These are phyloP conservation scores for Spondyliosoma cantharus DNA, from an alignment of 2,797 vertebrate genomes.

Conservation along the genomic window DNA sequence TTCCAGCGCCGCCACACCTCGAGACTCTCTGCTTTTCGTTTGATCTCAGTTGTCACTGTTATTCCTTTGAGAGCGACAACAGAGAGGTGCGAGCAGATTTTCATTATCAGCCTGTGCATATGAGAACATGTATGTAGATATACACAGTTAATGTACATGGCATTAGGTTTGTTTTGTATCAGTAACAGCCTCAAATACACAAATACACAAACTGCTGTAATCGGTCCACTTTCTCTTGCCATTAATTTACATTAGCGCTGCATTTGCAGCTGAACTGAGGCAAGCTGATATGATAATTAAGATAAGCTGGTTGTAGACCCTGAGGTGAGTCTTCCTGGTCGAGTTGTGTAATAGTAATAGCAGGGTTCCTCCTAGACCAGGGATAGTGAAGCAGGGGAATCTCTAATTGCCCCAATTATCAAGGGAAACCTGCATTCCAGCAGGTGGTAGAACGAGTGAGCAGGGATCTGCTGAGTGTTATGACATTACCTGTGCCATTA, in stretches of 20 bases:
- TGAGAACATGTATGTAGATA: constrained; percentile 11
- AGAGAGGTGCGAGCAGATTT: constrained; percentile 9
- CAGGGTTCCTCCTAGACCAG: constrained; percentile 67
- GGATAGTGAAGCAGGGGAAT: constrained; percentile 72
- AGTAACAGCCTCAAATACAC: not conserved
- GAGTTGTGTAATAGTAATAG: constrained; percentile 76
- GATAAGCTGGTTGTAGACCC: constrained; percentile 71
- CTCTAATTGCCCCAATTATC: constrained; percentile 82
- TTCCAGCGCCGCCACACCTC: constrained; percentile 57
- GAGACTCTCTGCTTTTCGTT: constrained; percentile 33
- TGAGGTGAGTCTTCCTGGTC: constrained; percentile 64
- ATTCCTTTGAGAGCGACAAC: constrained; percentile 51
- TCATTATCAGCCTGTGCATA: constrained; percentile 22
- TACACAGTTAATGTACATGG: not conserved
- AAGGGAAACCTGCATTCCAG: constrained; percentile 77
- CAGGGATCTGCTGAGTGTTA: constrained; percentile 45
- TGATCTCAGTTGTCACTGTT: constrained; percentile 55
- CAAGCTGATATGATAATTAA: constrained; percentile 81
- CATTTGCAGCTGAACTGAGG: constrained; percentile 61
- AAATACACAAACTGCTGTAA: constrained; percentile 49
- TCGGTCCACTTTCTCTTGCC: constrained; percentile 64
- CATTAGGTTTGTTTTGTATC: not conserved
- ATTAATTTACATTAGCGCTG: constrained; percentile 75
- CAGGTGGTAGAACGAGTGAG: constrained; percentile 56
- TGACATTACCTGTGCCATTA: constrained; percentile 55